phyloP scores from a whole-genome alignment of 1,140 invertebrate species.

The Papilio polytes region DNA sequence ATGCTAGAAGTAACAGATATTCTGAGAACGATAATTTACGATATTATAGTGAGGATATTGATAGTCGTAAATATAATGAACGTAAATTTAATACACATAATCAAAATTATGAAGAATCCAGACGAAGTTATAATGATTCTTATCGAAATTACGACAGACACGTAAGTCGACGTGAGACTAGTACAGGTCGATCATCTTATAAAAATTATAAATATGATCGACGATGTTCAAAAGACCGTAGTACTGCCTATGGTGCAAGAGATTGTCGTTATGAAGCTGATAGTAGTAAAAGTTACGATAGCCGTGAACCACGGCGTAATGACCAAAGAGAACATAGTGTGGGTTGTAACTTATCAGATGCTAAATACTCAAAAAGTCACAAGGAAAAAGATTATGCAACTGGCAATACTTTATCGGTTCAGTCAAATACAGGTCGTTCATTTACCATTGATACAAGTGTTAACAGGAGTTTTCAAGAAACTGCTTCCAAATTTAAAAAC shows the following conservation, averaged over 20 bases:
- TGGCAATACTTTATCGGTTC: conserved; percentile 55
- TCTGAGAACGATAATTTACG: conserved; percentile 50
- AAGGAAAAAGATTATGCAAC: conserved; percentile 41
- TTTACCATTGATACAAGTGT: conserved; percentile 72
- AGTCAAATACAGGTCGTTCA: conserved; percentile 55
- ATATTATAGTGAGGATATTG: conserved; percentile 47
- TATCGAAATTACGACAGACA: conserved; percentile 49
- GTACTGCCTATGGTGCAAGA: conserved; percentile 28
- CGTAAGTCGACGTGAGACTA: conserved; percentile 54
- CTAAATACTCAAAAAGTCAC: conserved; percentile 37
- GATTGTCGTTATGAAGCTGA: conserved; percentile 49
- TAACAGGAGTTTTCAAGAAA: conserved; percentile 64
- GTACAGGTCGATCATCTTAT: conserved; percentile 47
- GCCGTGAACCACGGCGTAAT: conserved; percentile 38
- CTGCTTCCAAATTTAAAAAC: conserved; percentile 41
- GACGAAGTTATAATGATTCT: conserved; percentile 45
- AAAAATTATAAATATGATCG: conserved; percentile 53
- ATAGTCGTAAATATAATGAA: conserved; percentile 48
- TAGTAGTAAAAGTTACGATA: conserved; percentile 44
- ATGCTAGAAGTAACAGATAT: conserved; percentile 65
- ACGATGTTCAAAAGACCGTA: conserved; percentile 46
- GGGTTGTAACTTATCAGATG: conserved; percentile 42
- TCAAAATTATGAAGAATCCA: conserved; percentile 46
- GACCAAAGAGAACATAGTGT: conserved; percentile 52
- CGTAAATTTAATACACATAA: conserved; percentile 45